Base-by-base conservation (phyloP, 1,140 invertebrate species). In the Neodiprion fabricii region DNA sequence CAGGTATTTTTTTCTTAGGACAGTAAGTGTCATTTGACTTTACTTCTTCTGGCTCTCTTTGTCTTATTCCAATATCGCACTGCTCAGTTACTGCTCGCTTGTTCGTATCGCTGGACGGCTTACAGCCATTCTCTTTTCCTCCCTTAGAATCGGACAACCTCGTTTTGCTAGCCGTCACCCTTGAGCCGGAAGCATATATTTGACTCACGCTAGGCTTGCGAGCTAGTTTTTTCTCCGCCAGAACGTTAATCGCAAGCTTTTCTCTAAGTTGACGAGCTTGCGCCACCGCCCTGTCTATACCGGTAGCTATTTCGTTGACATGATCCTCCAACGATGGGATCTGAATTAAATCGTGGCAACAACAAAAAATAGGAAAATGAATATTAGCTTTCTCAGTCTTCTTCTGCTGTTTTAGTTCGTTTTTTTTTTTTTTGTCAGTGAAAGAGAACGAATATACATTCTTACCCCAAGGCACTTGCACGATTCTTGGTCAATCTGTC, bases 401-500 rank as follows among this genome's bases (percentile, higher is more conserved):
- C 28, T 5, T 40, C 5, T 40, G 28, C 28, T 40, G 28, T 40
- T 40, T 40, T 1, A 40, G 28, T 40, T 21, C 28, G 28, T 40
- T 40, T 40, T 7, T 17, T 17, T 17, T 17, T 17, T 14, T 61
- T 61, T 17, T 7, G 53, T 4, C 9, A 9, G 8, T 0, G 21
- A 23, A 69, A 74, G 28, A 73, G 69, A 73, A 48, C 70, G 17
- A 48, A n/a, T 67, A 11, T 21, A 21, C 72, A 67, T 73, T 75
- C 81, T 83, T 85, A 87, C 87, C 76, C 81, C 77, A n/a, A 77
- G 67, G 76, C 86, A 86, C 76, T 70, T 83, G 70, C 86, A 88
- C 74, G 50, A 69, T 74, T 71, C 76, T 67, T 77, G 74, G 50
- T 82, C 71, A 23, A 82, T 40, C 72, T 81, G 49, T 72, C 74